These are phyloP conservation scores for Camelus bactrianus DNA, from an alignment of 2,113 vertebrate genomes.

Conservation along the genomic window DNA sequence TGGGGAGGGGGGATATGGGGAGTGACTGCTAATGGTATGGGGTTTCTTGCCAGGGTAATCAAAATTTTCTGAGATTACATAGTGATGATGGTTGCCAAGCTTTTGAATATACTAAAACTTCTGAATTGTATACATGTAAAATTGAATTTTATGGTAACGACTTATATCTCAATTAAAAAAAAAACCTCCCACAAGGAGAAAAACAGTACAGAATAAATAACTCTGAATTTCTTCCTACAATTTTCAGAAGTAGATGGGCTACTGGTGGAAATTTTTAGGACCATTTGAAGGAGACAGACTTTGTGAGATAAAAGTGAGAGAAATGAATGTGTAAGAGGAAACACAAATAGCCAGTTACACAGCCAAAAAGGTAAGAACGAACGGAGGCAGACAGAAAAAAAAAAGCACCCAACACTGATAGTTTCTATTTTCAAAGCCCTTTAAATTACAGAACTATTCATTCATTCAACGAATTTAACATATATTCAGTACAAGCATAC, in stretches of 20 bases:
- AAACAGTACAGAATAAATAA: background rate
- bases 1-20: background rate
- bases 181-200: background rate
- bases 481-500: background rate
- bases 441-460: conserved; percentile 22
- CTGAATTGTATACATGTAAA: background rate
- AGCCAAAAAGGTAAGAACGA: conserved; percentile 46
- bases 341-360: conserved; percentile 9
- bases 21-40: background rate
- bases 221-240: conserved; percentile 36
- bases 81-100: background rate
- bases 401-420: background rate
- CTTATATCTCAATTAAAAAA: background rate
- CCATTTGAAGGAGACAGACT: conserved; percentile 31
- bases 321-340: conserved; percentile 19
- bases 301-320: conserved; percentile 54
- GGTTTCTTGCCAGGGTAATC: conserved; percentile 32
- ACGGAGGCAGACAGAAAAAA: background rate
- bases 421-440: conserved; percentile 32
- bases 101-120: conserved; percentile 29
- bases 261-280: conserved; percentile 47
- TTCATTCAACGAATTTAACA: conserved; percentile 48
- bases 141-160: background rate
- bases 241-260: conserved; percentile 53
- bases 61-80: conserved; percentile 36